phyloP scores from a whole-genome alignment of 2,888 invertebrate genomes.

The Petrolisthes manimaculis region DNA sequence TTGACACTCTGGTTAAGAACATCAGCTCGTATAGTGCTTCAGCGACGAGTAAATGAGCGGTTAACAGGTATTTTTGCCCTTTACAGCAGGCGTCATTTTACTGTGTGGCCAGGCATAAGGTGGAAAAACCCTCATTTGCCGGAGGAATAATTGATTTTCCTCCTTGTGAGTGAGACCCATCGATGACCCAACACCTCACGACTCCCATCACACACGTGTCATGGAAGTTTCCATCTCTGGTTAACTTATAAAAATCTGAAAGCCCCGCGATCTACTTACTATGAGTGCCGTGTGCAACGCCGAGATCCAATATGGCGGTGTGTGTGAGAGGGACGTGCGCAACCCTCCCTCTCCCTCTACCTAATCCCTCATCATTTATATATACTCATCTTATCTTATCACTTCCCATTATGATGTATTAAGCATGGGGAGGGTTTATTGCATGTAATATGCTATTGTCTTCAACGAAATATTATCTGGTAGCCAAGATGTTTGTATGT shows the following conservation, averaged over 20 bases:
- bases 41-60: neutral
- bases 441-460: too few species aligned
- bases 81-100: neutral
- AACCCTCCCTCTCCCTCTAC: slow-evolving; percentile 2
- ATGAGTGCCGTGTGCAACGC: slow-evolving; percentile 62
- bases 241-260: slow-evolving; percentile 48
- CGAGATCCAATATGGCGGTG: slow-evolving; percentile 56
- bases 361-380: neutral
- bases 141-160: neutral
- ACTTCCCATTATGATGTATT: too few species aligned
- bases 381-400: neutral
- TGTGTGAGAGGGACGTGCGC: slow-evolving; percentile 14
- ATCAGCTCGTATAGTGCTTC: too few species aligned
- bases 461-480: too few species aligned
- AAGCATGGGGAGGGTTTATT: too few species aligned
- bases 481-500: too few species aligned
- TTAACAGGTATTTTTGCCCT: slow-evolving; percentile 11
- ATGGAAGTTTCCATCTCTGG: neutral
- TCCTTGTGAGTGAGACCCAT: neutral
- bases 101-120: slow-evolving; percentile 7
- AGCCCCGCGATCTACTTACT: slow-evolving; percentile 54
- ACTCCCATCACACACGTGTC: slow-evolving; percentile 25
- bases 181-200: neutral
- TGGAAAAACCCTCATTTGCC: neutral
- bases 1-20: too few species aligned